Conservation (phyloP, 2,888 invertebrate genomes). For the Folsomia manolachei region DNA sequence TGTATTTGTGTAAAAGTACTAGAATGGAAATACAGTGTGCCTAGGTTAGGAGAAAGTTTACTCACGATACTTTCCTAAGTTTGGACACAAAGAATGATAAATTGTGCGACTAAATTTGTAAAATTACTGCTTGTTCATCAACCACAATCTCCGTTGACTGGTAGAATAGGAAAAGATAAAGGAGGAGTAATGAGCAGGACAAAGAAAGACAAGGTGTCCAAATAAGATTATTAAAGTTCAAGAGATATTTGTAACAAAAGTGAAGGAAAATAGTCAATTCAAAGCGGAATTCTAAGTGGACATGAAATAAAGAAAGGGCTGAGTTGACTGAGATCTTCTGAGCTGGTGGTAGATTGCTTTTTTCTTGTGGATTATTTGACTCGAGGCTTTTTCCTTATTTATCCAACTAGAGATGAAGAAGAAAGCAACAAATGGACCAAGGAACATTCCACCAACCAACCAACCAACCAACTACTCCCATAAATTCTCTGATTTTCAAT, state of each 20-base stretch:
- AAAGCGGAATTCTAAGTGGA: neutral
- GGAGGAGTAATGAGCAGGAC: neutral
- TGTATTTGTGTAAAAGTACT: too few relatives aligned
- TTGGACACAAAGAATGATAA: slow-evolving; percentile 5
- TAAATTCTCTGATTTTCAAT: slow-evolving; percentile 2
- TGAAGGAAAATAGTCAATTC: neutral
- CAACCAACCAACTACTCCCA: neutral
- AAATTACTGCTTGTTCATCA: neutral
- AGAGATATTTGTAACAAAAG: neutral
- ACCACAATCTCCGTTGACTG: neutral
- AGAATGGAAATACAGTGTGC: too few relatives aligned
- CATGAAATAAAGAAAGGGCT: neutral
- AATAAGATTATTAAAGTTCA: neutral
- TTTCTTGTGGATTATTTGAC: slow-evolving; percentile 4
- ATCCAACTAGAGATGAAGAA: too few relatives aligned
- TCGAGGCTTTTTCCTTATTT: neutral
- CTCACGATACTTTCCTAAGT: too few relatives aligned
- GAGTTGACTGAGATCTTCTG: neutral
- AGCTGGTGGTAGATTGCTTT: neutral
- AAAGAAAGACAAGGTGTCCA: neutral
- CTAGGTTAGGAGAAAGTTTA: too few relatives aligned
- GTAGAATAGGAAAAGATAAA: neutral
- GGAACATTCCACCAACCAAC: neutral
- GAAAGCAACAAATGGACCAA: too few relatives aligned
- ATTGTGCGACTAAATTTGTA: neutral